Conservation (phyloP, 2,113 vertebrate genomes). For the Lamprotornis superbus region DNA sequence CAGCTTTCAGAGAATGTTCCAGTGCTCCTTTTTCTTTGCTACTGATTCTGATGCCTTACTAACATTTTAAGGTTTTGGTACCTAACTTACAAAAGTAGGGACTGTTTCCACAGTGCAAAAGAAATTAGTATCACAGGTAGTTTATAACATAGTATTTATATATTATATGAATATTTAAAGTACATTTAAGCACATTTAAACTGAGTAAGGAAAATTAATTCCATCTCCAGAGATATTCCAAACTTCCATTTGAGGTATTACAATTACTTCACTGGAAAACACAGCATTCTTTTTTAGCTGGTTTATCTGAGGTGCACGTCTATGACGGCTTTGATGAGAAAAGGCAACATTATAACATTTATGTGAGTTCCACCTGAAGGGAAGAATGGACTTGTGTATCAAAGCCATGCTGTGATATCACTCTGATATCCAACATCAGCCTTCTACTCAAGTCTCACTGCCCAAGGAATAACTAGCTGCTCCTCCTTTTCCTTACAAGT, state of each 20-base stretch:
- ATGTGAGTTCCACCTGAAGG: background rate
- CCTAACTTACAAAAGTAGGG: background rate
- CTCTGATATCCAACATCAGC: background rate
- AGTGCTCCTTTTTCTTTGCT: background rate
- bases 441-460: background rate
- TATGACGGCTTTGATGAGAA: background rate
- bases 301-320: background rate
- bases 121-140: background rate
- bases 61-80: background rate
- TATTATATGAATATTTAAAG: background rate
- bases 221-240: background rate
- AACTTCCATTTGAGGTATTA: background rate
- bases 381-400: background rate
- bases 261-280: background rate
- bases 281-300: background rate
- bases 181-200: background rate
- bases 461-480: background rate
- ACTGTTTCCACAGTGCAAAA: background rate
- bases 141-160: background rate
- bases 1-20: background rate
- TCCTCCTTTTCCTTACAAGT: background rate
- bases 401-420: background rate
- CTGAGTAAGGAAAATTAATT: background rate
- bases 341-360: background rate
- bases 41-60: background rate